These are phyloP conservation scores for Platichthys stellatus DNA, from an alignment of 2,113 vertebrate genomes.

Conservation along the genomic window DNA sequence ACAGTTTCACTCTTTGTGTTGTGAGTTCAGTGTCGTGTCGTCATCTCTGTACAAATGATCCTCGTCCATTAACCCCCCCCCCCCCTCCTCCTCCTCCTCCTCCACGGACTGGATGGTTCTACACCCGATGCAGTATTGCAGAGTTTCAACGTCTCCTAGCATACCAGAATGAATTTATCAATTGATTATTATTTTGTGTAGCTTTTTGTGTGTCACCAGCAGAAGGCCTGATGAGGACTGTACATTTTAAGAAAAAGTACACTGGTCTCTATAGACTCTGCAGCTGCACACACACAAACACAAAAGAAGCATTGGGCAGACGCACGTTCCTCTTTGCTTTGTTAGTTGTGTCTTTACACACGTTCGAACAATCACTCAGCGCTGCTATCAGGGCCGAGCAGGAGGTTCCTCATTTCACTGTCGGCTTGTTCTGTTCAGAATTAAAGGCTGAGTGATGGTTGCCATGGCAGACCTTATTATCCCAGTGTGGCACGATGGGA, in stretches of 20 bases:
- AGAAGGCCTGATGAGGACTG: background rate
- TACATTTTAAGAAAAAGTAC: background rate
- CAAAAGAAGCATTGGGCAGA: background rate
- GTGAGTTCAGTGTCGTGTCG: too few relatives aligned
- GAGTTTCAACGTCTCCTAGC: conserved; percentile 46
- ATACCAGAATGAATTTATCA: background rate
- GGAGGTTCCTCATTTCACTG: conserved; percentile 29
- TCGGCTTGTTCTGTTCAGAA: conserved; percentile 21
- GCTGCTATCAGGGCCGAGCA: conserved; percentile 24
- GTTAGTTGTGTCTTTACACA: conserved; percentile 10
- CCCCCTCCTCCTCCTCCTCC: background rate
- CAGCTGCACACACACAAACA: conserved; percentile 20
- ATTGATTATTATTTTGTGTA: conserved; percentile 22
- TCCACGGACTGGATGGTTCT: background rate
- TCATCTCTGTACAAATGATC: background rate
- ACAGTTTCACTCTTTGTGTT: too few relatives aligned
- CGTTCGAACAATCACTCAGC: background rate
- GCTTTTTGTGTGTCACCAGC: background rate
- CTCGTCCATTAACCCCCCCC: background rate
- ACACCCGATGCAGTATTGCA: conserved; percentile 2
- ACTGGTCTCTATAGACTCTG: background rate
- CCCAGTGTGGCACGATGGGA: conserved; percentile 9
- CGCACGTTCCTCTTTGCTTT: conserved; percentile 3
- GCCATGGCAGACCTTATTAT: conserved; percentile 14
- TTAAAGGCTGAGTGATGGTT: conserved; percentile 18